Conservation (phyloP, 2,113 vertebrate genomes). For the Seriola dumerili region DNA sequence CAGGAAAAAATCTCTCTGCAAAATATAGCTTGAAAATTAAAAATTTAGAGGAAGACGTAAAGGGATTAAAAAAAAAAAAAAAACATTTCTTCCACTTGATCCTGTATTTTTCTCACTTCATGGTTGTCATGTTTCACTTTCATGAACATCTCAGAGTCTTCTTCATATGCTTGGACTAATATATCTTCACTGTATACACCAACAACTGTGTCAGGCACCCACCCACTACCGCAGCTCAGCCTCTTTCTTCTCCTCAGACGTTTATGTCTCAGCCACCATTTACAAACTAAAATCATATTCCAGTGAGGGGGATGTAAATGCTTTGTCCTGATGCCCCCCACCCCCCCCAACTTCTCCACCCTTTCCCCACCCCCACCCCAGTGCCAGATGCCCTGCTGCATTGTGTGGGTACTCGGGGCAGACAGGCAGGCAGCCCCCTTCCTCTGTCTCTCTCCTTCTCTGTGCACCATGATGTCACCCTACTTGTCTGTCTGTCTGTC, state of each 20-base stretch:
- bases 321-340: constrained; percentile 74
- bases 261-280: constrained; percentile 61
- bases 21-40: not conserved
- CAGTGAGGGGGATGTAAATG: constrained; percentile 66
- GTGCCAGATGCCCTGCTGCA: constrained; percentile 82
- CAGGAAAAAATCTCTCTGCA: not conserved
- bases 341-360: constrained; percentile 5
- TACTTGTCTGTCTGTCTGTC: constrained; percentile 66
- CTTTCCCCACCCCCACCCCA: constrained; percentile 46
- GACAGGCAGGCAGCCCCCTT: constrained; percentile 56
- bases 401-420: constrained; percentile 75
- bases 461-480: constrained; percentile 75
- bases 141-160: not conserved
- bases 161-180: not conserved
- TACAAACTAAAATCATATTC: constrained; percentile 82
- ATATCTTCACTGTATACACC: constrained; percentile 1
- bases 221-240: not conserved
- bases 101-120: not conserved
- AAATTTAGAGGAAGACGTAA: not conserved
- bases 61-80: not conserved
- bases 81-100: not conserved
- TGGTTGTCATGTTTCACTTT: not conserved
- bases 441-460: constrained; percentile 39
- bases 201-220: constrained; percentile 31
- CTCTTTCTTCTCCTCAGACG: constrained; percentile 38